Conservation (phyloP, 2,888 invertebrate genomes). For the Amphiduros pacificus region DNA sequence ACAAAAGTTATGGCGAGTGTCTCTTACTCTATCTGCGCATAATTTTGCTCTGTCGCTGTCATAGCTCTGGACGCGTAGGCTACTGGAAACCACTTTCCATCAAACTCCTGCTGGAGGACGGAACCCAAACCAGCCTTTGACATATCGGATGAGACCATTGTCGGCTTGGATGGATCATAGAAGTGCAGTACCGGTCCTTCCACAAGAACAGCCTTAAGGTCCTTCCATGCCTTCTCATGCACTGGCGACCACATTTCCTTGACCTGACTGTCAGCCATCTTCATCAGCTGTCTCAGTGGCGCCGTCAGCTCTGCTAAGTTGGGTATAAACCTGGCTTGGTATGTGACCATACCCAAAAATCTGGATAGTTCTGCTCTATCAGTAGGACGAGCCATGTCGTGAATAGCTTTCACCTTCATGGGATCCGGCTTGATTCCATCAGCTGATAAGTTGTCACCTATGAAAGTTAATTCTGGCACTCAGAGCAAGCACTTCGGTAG, state of each 20-base stretch:
- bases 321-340: neutral
- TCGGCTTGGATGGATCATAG: slow-evolving; percentile 9
- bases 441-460: neutral
- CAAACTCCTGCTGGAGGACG: slow-evolving; percentile 13
- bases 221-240: neutral
- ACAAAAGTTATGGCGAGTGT: neutral
- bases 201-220: neutral
- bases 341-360: neutral
- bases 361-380: neutral
- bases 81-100: too few relatives aligned
- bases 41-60: slow-evolving; percentile 7
- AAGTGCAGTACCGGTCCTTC: slow-evolving; percentile 14
- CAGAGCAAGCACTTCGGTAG: neutral
- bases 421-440: neutral
- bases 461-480: neutral
- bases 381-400: neutral
- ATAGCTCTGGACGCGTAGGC: slow-evolving; percentile 28
- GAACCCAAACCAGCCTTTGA: slow-evolving; percentile 10
- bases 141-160: slow-evolving; percentile 6
- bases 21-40: slow-evolving; percentile 7
- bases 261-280: too few relatives aligned
- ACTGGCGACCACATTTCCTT: too few relatives aligned
- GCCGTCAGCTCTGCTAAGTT: neutral
- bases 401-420: neutral
- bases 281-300: too few relatives aligned